Evolutionary conservation across 2,888 invertebrate species (phyloP), one percentile per base, ranked within the genome.

Genomic region (Galeruca laticollis): DNA sequence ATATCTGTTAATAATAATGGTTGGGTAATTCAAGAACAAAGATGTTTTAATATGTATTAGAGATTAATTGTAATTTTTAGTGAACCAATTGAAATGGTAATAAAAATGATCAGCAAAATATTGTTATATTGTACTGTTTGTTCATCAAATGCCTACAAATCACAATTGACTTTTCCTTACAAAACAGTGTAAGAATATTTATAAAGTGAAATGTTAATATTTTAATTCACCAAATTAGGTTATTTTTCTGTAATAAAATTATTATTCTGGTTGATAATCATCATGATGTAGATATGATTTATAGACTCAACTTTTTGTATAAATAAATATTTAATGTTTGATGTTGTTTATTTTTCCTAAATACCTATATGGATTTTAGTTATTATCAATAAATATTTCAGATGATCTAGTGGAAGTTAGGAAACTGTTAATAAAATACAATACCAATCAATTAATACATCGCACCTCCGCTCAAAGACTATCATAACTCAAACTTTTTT

Each of bases 291-390:
- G 77, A 77, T 77, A 77, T 77, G 75, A 77, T 77, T 77, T 76
- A 77, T 78, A 78, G 78, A 74, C 69, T 77, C 75, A 72, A 77
- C 74, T 78, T 78, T 78, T 78, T 78, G 76, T 78, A 77, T 78
- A 78, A 78, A 78, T 78, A 77, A 78, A 78, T 66, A 66, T 66
- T 66, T 66, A 66, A 70, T 73, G 76, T 75, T 76, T 66, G 26
- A 9, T 20, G 11, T 40, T 59, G 49, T 57, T 47, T 18, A 49
- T 52, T 21, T 21, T 31, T 20, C 6, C 26, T 6, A 26, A 26
- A 26, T 26, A 26, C 5, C 2, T 26, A 26, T 26, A 26, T 26
- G 5, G 2, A 26, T 26, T 3, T 26, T n/a, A n/a, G n/a, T n/a
- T n/a, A n/a, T n/a, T n/a, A n/a, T n/a, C n/a, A n/a, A n/a, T n/a